Base-by-base conservation (phyloP, 2,888 invertebrate species). In the Teleiodes luculella region DNA sequence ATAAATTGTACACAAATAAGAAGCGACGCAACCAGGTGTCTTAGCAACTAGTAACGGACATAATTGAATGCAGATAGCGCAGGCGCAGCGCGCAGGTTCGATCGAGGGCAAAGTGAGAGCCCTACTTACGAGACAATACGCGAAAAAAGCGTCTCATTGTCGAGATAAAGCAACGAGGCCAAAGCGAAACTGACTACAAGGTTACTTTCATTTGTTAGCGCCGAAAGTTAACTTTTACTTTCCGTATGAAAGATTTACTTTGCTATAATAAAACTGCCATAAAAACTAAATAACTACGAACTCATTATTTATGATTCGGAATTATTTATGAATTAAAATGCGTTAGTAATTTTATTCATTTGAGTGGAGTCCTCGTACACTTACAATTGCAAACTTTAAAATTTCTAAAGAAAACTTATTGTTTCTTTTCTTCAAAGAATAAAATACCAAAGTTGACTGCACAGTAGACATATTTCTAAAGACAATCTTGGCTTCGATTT, bases 161-260 rank as follows among this genome's bases (percentile, higher is more conserved):
- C 13, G n/a, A 43, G 43, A 41, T 11, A 20, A n/a, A 67, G 39
- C 20, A 41, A 68, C 70, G 69, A 70, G 63, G 69, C 63, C 69
- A 83, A 84, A 86, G 86, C 83, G 86, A 79, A 84, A 79, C 85
- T 80, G 86, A 86, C 74, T 70, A 74, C 69, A 70, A 76, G 72
- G 81, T 84, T 83, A 86, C 87, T 86, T 88, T 88, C 87, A 81
- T 86, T 80, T 72, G 72, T 65, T 75, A 77, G 78, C 74, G 76
- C 83, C 80, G 85, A 86, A 86, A 86, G 83, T 74, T 60, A 74
- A 83, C 87, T 88, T 85, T 88, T 87, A 87, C 87, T 87, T 85
- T 86, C 83, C 61, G 62, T 72, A 76, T 63, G 74, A 76, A 75
- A 75, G 61, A 72, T 69, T 59, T 56, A 60, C 63, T 63, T 61